These are phyloP conservation scores for Nipponacmea schrenckii DNA, from an alignment of 2,888 invertebrate species.

Conservation along the genomic window DNA sequence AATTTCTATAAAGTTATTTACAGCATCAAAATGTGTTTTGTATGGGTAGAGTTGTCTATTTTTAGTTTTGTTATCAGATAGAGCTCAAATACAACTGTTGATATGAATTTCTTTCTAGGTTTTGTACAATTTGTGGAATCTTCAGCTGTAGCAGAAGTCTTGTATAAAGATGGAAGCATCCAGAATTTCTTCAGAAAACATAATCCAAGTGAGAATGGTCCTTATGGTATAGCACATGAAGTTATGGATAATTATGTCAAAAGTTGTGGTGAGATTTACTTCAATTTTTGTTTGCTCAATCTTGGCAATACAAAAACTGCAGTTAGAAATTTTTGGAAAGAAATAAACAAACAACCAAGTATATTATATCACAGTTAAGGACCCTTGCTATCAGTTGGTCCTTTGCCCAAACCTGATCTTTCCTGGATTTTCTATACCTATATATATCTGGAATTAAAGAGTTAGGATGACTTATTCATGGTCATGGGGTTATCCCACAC, in stretches of 20 bases:
- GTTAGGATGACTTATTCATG: not conserved
- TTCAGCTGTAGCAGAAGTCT: conserved; percentile 88
- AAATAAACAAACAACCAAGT: too few relatives aligned
- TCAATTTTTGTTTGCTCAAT: not conserved
- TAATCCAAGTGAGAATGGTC: conserved; percentile 86
- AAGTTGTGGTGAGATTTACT: conserved; percentile 73
- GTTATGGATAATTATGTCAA: conserved; percentile 96
- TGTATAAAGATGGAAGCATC: conserved; percentile 80
- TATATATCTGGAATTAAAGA: not conserved
- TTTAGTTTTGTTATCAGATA: too few relatives aligned
- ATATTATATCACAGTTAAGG: too few relatives aligned
- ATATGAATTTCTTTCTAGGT: conserved; percentile 68
- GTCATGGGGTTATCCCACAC: too few relatives aligned
- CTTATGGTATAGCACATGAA: conserved; percentile 90
- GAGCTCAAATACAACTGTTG: too few relatives aligned
- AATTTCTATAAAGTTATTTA: too few relatives aligned
- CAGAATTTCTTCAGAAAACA: conserved; percentile 92
- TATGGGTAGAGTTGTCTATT: too few relatives aligned
- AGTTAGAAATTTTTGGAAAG: not conserved
- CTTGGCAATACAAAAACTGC: not conserved
- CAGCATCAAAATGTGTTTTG: too few relatives aligned
- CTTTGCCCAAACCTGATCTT: too few relatives aligned
- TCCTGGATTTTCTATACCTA: too few relatives aligned
- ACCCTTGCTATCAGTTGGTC: too few relatives aligned
- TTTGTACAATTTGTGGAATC: conserved; percentile 97